phyloP scores from a whole-genome alignment of 2,113 vertebrate genomes.

The Plecotus auritus region DNA sequence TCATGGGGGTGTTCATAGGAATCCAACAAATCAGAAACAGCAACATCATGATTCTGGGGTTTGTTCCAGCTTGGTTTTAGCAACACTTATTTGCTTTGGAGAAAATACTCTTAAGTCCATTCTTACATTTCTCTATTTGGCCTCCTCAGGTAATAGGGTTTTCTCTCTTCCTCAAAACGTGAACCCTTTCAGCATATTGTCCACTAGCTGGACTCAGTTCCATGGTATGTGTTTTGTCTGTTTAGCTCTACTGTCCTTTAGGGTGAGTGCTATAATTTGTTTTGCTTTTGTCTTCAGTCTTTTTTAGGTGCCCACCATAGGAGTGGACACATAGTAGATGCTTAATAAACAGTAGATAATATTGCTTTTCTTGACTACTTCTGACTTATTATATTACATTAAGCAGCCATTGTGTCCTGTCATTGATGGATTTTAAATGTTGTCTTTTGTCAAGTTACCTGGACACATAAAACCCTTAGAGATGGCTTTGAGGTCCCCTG shows the following conservation, averaged over 20 bases:
- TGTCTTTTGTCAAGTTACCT: conserved; percentile 38
- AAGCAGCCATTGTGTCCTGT: conserved; percentile 10
- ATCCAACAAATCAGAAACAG: conserved; percentile 47
- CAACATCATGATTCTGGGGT: not conserved
- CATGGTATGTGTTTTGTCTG: not conserved
- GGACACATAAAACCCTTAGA: conserved; percentile 50
- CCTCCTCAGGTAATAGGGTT: not conserved
- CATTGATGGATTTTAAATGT: conserved; percentile 14
- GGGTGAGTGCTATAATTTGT: not conserved
- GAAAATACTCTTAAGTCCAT: conserved; percentile 12
- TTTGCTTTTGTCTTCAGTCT: conserved; percentile 12
- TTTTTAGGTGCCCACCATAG: not conserved
- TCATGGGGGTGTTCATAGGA: not conserved
- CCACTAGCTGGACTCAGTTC: not conserved
- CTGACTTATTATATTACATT: conserved; percentile 22
- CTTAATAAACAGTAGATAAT: not conserved
- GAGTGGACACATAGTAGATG: not conserved
- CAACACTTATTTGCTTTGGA: conserved; percentile 3
- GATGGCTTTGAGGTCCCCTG: conserved; percentile 56
- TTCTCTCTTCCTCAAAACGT: not conserved
- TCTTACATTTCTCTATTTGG: conserved; percentile 9
- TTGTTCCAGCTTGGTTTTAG: conserved; percentile 4
- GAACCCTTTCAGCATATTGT: not conserved
- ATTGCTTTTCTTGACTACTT: conserved; percentile 2
- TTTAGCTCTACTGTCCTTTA: not conserved